Evolutionary conservation across 2,113 vertebrate genomes (phyloP).

Genomic region (Rhinoptilus africanus): DNA sequence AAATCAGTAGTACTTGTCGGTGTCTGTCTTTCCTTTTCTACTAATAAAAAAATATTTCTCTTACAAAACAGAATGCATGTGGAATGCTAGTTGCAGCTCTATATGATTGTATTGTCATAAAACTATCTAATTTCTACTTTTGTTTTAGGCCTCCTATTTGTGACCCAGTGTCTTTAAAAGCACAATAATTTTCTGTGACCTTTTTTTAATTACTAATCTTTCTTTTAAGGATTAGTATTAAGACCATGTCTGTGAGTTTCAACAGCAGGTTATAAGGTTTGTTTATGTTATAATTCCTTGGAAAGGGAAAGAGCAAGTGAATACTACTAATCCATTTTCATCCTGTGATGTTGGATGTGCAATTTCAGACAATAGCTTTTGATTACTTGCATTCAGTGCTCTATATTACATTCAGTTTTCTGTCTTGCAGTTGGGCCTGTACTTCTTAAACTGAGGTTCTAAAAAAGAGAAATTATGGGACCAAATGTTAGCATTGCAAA

Average conservation of each 20-base stretch:
- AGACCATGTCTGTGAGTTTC: neutral
- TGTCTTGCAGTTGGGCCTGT: neutral
- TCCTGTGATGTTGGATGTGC: neutral
- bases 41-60: neutral
- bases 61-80: neutral
- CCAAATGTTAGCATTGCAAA: neutral
- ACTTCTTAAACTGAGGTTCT: neutral
- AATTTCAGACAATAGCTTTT: slow-evolving; percentile 32
- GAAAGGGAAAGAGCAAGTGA: neutral
- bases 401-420: neutral
- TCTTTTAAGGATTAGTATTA: neutral
- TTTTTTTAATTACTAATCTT: neutral
- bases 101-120: neutral
- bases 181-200: neutral
- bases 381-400: slow-evolving; percentile 33
- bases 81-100: neutral
- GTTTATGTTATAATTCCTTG: neutral
- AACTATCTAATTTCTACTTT: neutral
- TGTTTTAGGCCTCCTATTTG: neutral
- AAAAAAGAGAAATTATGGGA: neutral
- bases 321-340: neutral
- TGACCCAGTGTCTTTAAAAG: neutral
- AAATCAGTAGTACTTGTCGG: neutral
- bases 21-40: neutral
- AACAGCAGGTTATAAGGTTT: neutral